Base-by-base conservation (phyloP, 2,797 vertebrate species). In the Poeciliopsis infans region DNA sequence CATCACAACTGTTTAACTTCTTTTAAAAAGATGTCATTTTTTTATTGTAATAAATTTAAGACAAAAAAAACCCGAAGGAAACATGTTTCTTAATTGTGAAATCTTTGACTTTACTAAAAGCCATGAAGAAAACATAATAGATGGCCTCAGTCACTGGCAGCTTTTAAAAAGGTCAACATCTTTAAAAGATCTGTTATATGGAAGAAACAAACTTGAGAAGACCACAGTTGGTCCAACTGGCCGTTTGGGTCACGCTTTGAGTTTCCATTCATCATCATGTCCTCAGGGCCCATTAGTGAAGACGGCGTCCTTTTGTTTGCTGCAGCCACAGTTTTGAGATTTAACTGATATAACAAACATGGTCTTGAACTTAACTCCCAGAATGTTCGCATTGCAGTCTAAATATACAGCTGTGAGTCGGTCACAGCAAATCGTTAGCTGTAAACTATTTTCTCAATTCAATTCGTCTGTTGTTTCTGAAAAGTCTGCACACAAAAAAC, bases 201-300 rank as follows among this genome's bases (percentile, higher is more conserved):
- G 11, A 59, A 39, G 7, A 5, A 66, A 47, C 11, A 47, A 72
- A 57, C 45, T 28, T 31, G 41, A 45, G 23, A 57, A 25, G n/a
- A 7, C 28, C 47, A 70, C 28, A 59, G 57, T 33, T 76, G 72
- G 72, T 76, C 39, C 16, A 51, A 11, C 43, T 13, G 10, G 45
- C 18, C 45, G 55, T 75, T 45, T 4, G n/a, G 28, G 64, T 69
- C 70, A 31, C 11, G 57, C 66, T 69, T 72, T 74, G 41, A 39
- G 47, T 55, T 75, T 80, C 74, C 74, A 43, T 71, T 77, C 79
- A 66, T 68, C 51, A 49, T 72, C 74, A 69, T 28, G 7, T 77
- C 49, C n/a, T 75, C 5, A 28, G 71, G 41, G 55, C 57, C 45
- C 33, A 73, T 64, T 51, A 73, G 64, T n/a, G 33, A 23, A n/a